Evolutionary conservation across 2,797 vertebrate genomes (phyloP), one percentile per base, ranked within the genome.

Genomic region (Miichthys miiuy): DNA sequence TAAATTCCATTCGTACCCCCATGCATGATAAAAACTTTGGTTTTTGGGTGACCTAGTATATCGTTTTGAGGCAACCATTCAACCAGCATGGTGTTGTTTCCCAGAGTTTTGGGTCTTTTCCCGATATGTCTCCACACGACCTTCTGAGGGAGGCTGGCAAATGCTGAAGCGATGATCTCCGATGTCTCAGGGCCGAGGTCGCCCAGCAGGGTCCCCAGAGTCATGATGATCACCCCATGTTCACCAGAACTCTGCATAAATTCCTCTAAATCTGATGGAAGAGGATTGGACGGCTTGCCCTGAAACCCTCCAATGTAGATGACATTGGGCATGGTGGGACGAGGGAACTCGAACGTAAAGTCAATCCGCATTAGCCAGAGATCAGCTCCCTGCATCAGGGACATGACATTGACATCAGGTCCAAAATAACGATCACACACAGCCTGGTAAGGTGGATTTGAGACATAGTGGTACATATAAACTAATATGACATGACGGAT

Each of bases 241-340:
- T 93, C 89, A 41, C 90, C 85, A 18, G 89, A 93, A 50, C 89
- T 90, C 77, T 92, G 85, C 67, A 93, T 5, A 25, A 94, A 94
- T 6, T 83, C 83, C 51, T 95, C 92, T 30, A 94, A 77, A 14
- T 94, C 77, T 4, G 76, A 12, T 13, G 90, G 71, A 2, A 95
- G 88, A 4, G 91, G 83, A 14, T 81, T 84, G 6, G 88, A 27
- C 1, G 91, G 85, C 50, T 76, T 87, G 16, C 88, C 89, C 66
- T 95, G 93, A 38, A 95, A 94, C 1, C 93, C 94, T 18, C 94
- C 92, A 0, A 95, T 87, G 69, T 95, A 95, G 42, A 95, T 61
- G 0, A 93, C 20, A 5, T 95, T 95, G 51, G 95, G 95, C 94
- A 95, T 90, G 6, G 90, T 93, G 21, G 93, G 94, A 4, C 88